Base-by-base conservation (phyloP, 2,888 invertebrate genomes). In the Darwinula stevensoni region DNA sequence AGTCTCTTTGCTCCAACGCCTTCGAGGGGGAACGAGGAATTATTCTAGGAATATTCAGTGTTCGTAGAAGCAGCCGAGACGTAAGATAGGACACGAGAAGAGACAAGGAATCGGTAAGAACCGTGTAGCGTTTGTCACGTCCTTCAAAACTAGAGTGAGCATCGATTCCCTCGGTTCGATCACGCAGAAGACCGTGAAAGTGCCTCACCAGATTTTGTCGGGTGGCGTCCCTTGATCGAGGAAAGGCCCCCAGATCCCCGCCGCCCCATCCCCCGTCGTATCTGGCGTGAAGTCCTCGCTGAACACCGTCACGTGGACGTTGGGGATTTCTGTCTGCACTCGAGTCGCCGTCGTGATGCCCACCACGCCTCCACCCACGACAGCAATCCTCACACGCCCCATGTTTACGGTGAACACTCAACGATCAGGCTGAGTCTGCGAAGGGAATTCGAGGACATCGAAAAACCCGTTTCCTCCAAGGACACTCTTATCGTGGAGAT, bases 231-330 rank as follows among this genome's bases (percentile, higher is more conserved):
- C 51, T 0, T 60, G 54, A 5, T 66, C 28, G 5, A 45, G 45
- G 44, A 61, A 71, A 0, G 73, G 74, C 6, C 58, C 56, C 70
- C 73, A 74, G 4, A 74, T 47, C 0, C 74, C 75, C 0, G 72
- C 75, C 2, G 71, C 66, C 0, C 68, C 65, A 46, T 74, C 73
- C 1, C 70, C 67, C 0, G 73, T 74, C 1, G 74, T 74, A 34
- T 66, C 48, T 0, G 73, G 73, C 12, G 65, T 57, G 37, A 69
- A 62, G 14, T 59, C 52, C n/a, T 64, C 62, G 1, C 70, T 58
- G 35, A 70, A 55, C 22, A 75, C 43, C 4, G 61, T 65, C 4
- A 75, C 63, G 44, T 62, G 41, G 11, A 43, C 43, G 34, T 50
- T 38, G 14, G 57, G 57, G 38, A 59, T 57, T 39, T 54, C 54